Evolutionary conservation across 2,888 invertebrate species (phyloP).

Genomic region (Troides aeacus): DNA sequence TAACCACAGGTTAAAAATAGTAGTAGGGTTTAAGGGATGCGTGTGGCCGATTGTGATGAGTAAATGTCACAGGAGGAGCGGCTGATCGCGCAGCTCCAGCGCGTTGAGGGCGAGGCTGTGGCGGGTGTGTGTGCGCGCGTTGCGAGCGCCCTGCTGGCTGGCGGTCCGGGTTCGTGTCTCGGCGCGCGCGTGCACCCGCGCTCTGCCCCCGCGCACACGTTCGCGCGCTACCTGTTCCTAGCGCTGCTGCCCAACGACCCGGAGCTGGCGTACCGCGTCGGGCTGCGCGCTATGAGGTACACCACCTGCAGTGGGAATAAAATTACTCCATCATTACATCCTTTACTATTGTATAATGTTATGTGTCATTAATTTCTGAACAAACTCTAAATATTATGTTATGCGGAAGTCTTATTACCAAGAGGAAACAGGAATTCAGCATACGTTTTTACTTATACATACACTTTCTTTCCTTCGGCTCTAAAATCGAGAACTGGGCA

Average conservation of each 20-base stretch:
- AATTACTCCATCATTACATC: no score
- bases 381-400: no score
- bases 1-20: no score
- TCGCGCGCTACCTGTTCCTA: conserved; percentile 89
- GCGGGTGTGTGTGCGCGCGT: conserved; percentile 84
- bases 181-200: conserved; percentile 87
- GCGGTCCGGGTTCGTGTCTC: conserved; percentile 88
- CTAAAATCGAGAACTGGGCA: no score
- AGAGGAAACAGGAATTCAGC: no score
- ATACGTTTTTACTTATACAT: no score
- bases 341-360: no score
- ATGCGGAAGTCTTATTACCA: no score
- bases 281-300: conserved; percentile 85
- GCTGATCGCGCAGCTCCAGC: conserved; percentile 86
- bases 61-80: conserved; percentile 83
- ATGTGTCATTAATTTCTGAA: no score
- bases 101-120: conserved; percentile 87
- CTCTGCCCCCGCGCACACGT: conserved; percentile 91
- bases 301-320: background rate
- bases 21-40: no score
- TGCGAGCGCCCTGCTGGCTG: conserved; percentile 85
- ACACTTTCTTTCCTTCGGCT: no score
- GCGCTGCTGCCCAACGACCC: conserved; percentile 87
- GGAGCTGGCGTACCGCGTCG: conserved; percentile 89
- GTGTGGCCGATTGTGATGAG: no score